Conservation (phyloP, 2,113 vertebrate species). For the Brachyistius frenatus region DNA sequence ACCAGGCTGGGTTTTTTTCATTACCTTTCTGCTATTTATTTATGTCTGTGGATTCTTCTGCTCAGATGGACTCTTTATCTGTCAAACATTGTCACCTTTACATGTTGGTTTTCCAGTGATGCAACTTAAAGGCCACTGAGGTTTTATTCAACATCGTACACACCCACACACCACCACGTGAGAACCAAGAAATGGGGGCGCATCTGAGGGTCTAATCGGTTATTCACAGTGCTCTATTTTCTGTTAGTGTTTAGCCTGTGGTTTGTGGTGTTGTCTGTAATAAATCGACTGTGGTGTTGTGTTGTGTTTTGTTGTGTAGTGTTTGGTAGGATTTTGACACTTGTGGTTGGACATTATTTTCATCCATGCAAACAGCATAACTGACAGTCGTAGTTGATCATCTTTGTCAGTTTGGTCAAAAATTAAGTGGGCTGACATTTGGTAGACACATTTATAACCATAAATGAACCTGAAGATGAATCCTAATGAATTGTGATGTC, state of each 20-base stretch:
- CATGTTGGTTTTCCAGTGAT: slow-evolving; percentile 69
- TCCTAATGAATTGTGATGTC: no score
- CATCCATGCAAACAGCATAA: neutral
- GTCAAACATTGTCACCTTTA: slow-evolving; percentile 45
- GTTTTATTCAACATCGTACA: slow-evolving; percentile 52
- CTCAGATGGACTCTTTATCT: slow-evolving; percentile 1
- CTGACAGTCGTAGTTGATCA: neutral
- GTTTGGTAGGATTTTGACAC: slow-evolving; percentile 24
- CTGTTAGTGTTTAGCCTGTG: slow-evolving; percentile 30
- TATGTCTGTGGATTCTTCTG: neutral
- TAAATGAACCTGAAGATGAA: neutral
- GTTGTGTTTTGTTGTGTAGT: slow-evolving; percentile 15
- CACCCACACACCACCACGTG: slow-evolving; percentile 54
- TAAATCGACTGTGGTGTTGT: slow-evolving; percentile 15
- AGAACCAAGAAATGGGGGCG: slow-evolving; percentile 55
- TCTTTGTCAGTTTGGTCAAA: neutral
- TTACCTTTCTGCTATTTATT: slow-evolving; percentile 11
- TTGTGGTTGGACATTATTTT: slow-evolving; percentile 9
- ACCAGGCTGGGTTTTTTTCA: neutral
- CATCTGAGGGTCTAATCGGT: slow-evolving; percentile 26
- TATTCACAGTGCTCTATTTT: slow-evolving; percentile 39
- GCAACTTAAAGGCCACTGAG: slow-evolving; percentile 65
- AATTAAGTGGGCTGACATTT: neutral
- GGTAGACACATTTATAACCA: neutral
- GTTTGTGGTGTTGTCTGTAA: slow-evolving; percentile 51